Base-by-base conservation (phyloP, 1,140 invertebrate genomes). In the Heliconius congener region DNA sequence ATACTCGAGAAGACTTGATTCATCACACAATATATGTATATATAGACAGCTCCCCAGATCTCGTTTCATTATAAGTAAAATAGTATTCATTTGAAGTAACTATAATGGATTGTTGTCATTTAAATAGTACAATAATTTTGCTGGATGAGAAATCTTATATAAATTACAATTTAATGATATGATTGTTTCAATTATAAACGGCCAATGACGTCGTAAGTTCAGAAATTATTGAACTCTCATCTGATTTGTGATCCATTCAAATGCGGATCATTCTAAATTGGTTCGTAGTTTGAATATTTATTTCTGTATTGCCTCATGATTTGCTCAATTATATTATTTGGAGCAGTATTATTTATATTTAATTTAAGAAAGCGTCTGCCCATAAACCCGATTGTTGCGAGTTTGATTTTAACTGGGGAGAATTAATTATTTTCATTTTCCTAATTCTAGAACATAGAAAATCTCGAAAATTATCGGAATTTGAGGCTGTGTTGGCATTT, bases 151-250 rank as follows among this genome's bases (percentile, higher is more conserved):
- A 19, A 19, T 18, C 19, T 72, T 72, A 72, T 72, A 37, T n/a
- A 39, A 39, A 70, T 73, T 74, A 18, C 76, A 46, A 52, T 73
- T 81, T 83, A 83, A 83, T 79, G 79, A 80, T 81, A 81, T 83
- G 77, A 83, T 83, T 83, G 82, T 83, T 80, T 83, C 80, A 78
- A 76, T 83, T 83, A 83, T 83, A 83, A 83, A 81, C 79, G 82
- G 79, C 77, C 37, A 77, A 74, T 77, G 74, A 78, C 77, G 75
- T 83, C 79, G 80, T 83, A 83, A 74, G 66, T 83, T 57, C 75
- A 78, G 79, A 78, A 83, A 81, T 79, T 83, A 83, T 81, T 70
- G 78, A 79, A 34, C 34, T 55, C 39, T 34, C 8, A 18, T 55
- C n/a, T 80, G 82, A 83, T 83, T 81, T 83, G 74, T 81, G 79